Percentiles rank a stretch among this genome's conserved stretches.
phyloP scores from a whole-genome alignment of 2,113 vertebrate genomes.

The Seriola dumerili region DNA sequence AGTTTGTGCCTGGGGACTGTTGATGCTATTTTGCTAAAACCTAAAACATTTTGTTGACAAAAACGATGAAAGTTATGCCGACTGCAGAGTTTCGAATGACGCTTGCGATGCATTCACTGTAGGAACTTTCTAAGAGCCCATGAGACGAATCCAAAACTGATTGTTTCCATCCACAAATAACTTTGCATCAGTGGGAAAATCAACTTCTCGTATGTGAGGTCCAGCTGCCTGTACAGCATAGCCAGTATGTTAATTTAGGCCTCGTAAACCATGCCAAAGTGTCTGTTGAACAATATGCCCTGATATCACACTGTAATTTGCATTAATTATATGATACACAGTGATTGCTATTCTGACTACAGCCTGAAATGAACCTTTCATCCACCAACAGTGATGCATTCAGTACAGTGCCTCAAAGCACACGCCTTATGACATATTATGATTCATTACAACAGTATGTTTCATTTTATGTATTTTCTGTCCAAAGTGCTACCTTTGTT shows the following conservation, averaged over 20 bases:
- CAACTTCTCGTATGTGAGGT: constrained; percentile 9
- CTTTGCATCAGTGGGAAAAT: constrained; percentile 36
- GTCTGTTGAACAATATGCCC: not conserved
- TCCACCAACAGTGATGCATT: not conserved
- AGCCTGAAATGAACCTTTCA: not conserved
- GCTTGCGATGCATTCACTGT: no score
- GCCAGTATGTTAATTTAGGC: not conserved
- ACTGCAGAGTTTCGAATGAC: constrained; percentile 14
- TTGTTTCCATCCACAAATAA: constrained; percentile 37
- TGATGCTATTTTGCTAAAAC: no score
- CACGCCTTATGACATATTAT: constrained; percentile 2
- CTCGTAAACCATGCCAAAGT: not conserved
- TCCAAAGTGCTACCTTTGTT: constrained; percentile 37
- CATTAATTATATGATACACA: constrained; percentile 15
- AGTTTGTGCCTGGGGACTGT: not conserved
- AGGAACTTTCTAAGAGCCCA: constrained; percentile 3
- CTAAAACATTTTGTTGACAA: constrained; percentile 13
- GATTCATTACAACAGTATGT: not conserved
- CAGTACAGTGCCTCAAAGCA: constrained; percentile 12
- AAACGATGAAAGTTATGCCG: not conserved
- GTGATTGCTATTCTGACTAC: not conserved
- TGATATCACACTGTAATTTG: not conserved
- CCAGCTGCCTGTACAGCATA: not conserved
- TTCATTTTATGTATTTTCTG: constrained; percentile 16
- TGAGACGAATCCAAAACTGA: constrained; percentile 33